Conservation (phyloP, 2,888 invertebrate genomes). For the Himalopsyche tibetana region DNA sequence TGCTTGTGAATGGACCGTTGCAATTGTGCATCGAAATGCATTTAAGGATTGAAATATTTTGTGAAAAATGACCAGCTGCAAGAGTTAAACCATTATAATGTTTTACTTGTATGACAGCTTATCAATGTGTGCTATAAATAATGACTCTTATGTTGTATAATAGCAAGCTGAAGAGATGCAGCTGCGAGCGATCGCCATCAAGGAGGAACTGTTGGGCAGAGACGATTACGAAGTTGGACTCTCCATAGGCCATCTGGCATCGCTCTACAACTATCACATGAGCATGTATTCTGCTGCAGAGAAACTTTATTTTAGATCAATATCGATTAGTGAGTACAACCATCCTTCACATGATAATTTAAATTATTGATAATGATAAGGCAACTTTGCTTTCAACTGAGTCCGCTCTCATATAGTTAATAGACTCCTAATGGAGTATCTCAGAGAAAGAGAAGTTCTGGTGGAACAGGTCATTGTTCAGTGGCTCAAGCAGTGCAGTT, state of each 20-base stretch:
- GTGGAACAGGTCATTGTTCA: too few relatives aligned
- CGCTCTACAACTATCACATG: conserved; percentile 97
- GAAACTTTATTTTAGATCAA: conserved; percentile 89
- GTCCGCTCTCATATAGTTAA: too few relatives aligned
- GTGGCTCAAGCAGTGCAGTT: too few relatives aligned
- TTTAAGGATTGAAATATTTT: too few relatives aligned
- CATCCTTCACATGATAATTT: too few relatives aligned
- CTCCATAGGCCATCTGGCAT: conserved; percentile 94
- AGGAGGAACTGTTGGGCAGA: conserved; percentile 89
- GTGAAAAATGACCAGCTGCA: not conserved
- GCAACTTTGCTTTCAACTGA: too few relatives aligned
- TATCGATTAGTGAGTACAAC: conserved; percentile 86
- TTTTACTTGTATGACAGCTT: conserved; percentile 16
- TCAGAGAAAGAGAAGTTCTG: too few relatives aligned
- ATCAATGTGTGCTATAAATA: not conserved
- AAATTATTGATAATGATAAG: too few relatives aligned
- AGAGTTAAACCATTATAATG: not conserved
- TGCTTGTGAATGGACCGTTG: too few relatives aligned
- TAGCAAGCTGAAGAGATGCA: conserved; percentile 95
- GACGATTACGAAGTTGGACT: conserved; percentile 95
- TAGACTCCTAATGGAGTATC: too few relatives aligned
- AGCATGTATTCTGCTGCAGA: conserved; percentile 90
- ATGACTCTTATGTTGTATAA: conserved; percentile 33
- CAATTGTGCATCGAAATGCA: not conserved
- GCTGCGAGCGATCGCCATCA: conserved; percentile 93